Conservation (phyloP, 2,888 invertebrate species). For the Chloromyia formosa region DNA sequence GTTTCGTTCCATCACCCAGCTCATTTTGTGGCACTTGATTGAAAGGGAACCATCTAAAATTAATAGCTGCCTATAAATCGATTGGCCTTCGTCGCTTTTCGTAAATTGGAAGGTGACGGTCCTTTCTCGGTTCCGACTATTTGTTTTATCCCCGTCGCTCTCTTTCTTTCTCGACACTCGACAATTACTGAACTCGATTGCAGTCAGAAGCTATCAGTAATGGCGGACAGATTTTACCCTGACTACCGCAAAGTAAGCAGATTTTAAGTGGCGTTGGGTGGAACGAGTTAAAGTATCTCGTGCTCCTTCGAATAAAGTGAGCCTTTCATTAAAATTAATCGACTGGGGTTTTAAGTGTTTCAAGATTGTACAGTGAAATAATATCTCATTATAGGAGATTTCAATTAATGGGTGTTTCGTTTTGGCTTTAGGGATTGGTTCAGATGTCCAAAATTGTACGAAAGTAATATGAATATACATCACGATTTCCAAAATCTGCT, state of each 20-base stretch:
- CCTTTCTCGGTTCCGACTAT: constrained; percentile 20
- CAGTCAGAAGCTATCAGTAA: not conserved
- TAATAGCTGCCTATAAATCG: constrained; percentile 45
- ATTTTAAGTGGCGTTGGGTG: constrained; percentile 31
- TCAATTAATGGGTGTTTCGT: not conserved
- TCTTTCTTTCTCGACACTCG: constrained; percentile 5
- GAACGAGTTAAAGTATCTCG: constrained; percentile 31
- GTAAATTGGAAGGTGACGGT: constrained; percentile 34
- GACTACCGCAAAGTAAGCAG: constrained; percentile 39
- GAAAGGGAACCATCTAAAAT: constrained; percentile 44
- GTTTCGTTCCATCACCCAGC: constrained; percentile 35
- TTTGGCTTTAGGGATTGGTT: no score
- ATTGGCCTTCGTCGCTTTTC: constrained; percentile 38
- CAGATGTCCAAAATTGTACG: no score
- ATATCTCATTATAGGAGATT: not conserved
- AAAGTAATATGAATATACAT: no score
- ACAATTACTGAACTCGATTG: constrained; percentile 18
- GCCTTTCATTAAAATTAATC: constrained; percentile 1
- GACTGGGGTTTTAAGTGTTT: not conserved
- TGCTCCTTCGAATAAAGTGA: constrained; percentile 2
- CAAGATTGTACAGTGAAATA: not conserved
- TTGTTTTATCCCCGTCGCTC: constrained; percentile 8
- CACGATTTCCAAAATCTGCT: no score
- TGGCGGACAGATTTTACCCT: constrained; percentile 23
- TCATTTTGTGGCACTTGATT: constrained; percentile 44